Evolutionary conservation across 1,140 invertebrate species (phyloP).

Genomic region (Drosophila bipectinata): DNA sequence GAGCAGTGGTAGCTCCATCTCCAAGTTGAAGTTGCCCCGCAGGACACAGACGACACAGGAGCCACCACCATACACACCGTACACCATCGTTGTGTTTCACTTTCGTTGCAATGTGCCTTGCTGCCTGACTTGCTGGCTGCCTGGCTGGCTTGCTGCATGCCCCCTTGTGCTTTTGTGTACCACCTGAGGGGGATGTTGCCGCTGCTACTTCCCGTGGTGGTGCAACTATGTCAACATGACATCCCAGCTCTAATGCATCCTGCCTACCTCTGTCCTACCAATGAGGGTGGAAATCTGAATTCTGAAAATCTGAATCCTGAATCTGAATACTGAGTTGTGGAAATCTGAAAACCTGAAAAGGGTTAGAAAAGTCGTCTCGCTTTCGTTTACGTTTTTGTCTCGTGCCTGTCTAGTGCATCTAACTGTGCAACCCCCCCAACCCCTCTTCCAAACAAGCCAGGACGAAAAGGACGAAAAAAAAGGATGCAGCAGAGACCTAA

Average conservation of each 20-base stretch:
- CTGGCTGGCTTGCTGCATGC: background rate
- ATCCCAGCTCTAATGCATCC: conserved; percentile 53
- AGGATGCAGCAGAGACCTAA: background rate
- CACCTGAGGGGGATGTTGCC: conserved; percentile 48
- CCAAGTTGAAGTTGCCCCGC: conserved; percentile 11
- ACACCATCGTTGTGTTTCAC: conserved; percentile 68
- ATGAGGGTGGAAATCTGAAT: conserved; percentile 29
- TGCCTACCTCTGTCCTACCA: background rate
- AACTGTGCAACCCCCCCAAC: conserved; percentile 45
- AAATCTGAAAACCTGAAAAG: conserved; percentile 9
- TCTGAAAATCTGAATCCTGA: conserved; percentile 4
- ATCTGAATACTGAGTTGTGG: background rate
- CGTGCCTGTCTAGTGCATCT: conserved; percentile 78
- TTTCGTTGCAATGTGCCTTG: conserved; percentile 50
- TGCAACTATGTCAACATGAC: conserved; percentile 76
- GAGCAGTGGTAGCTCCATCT: conserved; percentile 11
- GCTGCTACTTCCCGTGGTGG: conserved; percentile 6
- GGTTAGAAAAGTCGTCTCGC: conserved; percentile 52
- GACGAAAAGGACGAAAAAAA: background rate
- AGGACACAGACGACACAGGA: conserved; percentile 29
- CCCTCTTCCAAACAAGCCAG: background rate
- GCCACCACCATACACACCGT: conserved; percentile 48
- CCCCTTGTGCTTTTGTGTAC: background rate
- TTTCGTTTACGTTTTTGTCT: conserved; percentile 60
- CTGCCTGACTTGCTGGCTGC: too few species aligned